Base-by-base conservation (phyloP, 2,797 vertebrate species). In the Mionectes olivaceus region DNA sequence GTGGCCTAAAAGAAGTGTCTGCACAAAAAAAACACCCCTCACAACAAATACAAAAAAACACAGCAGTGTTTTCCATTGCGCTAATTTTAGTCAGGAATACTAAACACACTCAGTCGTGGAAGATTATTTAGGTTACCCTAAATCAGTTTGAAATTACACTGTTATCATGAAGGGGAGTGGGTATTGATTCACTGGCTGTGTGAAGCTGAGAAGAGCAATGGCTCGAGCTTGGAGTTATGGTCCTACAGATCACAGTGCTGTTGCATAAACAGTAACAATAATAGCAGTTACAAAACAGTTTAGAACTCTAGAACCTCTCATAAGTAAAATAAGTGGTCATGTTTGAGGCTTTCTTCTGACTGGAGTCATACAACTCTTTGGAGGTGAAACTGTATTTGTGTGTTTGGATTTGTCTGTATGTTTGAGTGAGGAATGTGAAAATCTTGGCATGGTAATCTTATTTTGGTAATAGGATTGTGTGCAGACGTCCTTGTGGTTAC, bases 121-220 rank as follows among this genome's bases (percentile, higher is more conserved):
- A 28, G 8, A 11, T 28, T n/a, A 8, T 41, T 80, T 43, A 18
- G 21, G 25, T 52, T 80, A 18, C 56, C n/a, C 9, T 8, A 14
- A 53, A 21, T 35, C 28, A 21, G 33, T 60, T 37, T 53, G 46
- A 46, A 81, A n/a, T 61, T 1, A 6, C 15, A 2, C 7, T 9
- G 24, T 61, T 11, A 19, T 22, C 27, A 7, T 0, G 0, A 13
- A 27, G 46, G 21, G 13, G 23, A 19, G 8, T 0, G 0, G 23
- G 50, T 17, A 13, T 64, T 19, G 46, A 24, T 47, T 47, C 18
- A 5, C 5, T 10, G 59, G 3, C 23, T 13, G 0, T 23, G 32
- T 14, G 27, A 30, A 55, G 22, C 27, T 7, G 13, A n/a, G 47
- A 15, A 50, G 28, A 43, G 33, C 46, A 22, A 35, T 8, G 30